Conservation (phyloP, 2,888 invertebrate species). For the Oligia strigilis region DNA sequence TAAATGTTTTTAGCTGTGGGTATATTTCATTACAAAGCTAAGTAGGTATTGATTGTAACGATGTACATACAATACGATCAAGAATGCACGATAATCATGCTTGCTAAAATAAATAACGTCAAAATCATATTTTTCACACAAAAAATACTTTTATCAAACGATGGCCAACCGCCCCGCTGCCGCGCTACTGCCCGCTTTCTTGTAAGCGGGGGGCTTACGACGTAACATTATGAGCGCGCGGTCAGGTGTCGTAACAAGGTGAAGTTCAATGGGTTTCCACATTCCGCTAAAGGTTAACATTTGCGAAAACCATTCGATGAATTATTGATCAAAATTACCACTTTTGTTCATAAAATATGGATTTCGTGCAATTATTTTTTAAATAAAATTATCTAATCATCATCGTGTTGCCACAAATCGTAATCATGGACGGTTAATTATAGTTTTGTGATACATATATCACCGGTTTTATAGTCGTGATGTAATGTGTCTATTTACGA, state of each 20-base stretch:
- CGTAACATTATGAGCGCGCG: conserved; percentile 12
- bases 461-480: neutral
- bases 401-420: conserved; percentile 18
- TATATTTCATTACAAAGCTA: neutral
- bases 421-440: conserved; percentile 33
- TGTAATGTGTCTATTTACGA: neutral
- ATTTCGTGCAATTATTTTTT: conserved; percentile 29
- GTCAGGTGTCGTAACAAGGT: conserved; percentile 79
- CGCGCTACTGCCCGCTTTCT: conserved; percentile 42
- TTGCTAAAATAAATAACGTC: neutral
- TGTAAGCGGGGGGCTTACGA: conserved; percentile 13
- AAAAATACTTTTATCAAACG: neutral
- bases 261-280: conserved; percentile 75
- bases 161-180: conserved; percentile 23
- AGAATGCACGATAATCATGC: neutral
- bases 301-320: conserved; percentile 68
- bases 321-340: conserved; percentile 61
- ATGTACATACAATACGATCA: neutral
- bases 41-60: neutral
- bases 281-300: conserved; percentile 71
- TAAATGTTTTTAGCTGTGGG: no score
- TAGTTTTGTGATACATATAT: conserved; percentile 16
- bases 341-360: conserved; percentile 48
- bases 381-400: conserved; percentile 17
- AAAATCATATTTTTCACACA: no score